Percentiles rank a stretch among this genome's conserved stretches.
phyloP scores from a whole-genome alignment of 1,140 invertebrate species.

The Papilio xuthus region DNA sequence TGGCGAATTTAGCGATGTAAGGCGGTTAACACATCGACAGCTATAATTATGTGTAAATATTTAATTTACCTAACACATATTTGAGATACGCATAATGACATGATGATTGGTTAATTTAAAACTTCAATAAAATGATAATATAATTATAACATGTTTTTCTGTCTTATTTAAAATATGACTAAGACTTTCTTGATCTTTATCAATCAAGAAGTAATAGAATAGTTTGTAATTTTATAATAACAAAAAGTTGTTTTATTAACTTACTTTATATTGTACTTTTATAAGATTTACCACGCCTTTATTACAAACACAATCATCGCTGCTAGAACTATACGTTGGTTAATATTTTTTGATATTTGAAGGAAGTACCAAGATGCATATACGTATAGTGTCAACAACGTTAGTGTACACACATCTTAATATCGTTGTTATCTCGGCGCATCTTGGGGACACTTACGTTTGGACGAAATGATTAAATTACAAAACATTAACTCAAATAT shows the following conservation, averaged over 20 bases:
- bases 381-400: neutral
- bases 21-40: conserved; percentile 23
- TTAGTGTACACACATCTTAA: conserved; percentile 31
- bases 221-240: no score
- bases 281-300: no score
- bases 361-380: neutral
- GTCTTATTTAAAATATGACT: no score
- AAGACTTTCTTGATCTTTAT: no score
- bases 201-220: no score
- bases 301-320: no score
- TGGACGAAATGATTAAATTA: conserved; percentile 38
- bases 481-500: conserved; percentile 36
- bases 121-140: neutral
- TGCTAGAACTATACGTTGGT: no score
- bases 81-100: neutral
- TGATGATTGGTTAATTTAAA: neutral
- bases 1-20: conserved; percentile 37
- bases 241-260: no score
- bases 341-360: neutral
- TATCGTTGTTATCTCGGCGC: conserved; percentile 19
- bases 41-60: conserved; percentile 5
- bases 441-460: conserved; percentile 33
- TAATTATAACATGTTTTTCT: no score
- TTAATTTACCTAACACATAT: conserved; percentile 5
- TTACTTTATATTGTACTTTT: no score